phyloP scores from a whole-genome alignment of 2,797 vertebrate genomes.

The Peromyscus aztecus region DNA sequence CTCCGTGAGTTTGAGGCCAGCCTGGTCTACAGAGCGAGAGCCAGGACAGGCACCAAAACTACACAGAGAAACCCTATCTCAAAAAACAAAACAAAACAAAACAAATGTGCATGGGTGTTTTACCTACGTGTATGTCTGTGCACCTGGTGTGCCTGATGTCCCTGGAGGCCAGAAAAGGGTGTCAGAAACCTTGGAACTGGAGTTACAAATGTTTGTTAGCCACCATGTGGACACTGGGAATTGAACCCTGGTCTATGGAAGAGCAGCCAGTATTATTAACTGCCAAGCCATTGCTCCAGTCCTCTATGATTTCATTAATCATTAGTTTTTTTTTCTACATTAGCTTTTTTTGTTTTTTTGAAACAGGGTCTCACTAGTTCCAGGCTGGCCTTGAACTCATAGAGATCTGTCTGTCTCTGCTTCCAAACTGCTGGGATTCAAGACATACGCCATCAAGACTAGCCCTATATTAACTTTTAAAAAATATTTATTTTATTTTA shows the following conservation, averaged over 20 bases:
- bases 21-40: too few relatives aligned
- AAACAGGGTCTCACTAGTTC: neutral
- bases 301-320: neutral
- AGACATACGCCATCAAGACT: neutral
- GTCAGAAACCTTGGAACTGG: neutral
- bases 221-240: neutral
- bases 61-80: too few relatives aligned
- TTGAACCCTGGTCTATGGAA: neutral
- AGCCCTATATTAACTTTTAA: neutral
- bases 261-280: neutral
- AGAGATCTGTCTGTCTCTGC: neutral
- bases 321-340: slow-evolving; percentile 16
- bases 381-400: neutral
- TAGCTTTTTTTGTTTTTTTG: neutral
- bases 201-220: neutral
- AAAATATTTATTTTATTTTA: neutral
- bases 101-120: neutral
- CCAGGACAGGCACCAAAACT: too few relatives aligned
- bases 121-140: neutral
- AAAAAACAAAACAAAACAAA: too few relatives aligned
- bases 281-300: neutral
- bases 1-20: too few relatives aligned
- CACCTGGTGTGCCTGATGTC: neutral
- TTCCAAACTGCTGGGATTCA: neutral
- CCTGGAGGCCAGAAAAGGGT: neutral